Percentiles rank a stretch among this genome's conserved stretches.
Conservation (phyloP, 2,888 invertebrate genomes). For the Molanna angustata region DNA sequence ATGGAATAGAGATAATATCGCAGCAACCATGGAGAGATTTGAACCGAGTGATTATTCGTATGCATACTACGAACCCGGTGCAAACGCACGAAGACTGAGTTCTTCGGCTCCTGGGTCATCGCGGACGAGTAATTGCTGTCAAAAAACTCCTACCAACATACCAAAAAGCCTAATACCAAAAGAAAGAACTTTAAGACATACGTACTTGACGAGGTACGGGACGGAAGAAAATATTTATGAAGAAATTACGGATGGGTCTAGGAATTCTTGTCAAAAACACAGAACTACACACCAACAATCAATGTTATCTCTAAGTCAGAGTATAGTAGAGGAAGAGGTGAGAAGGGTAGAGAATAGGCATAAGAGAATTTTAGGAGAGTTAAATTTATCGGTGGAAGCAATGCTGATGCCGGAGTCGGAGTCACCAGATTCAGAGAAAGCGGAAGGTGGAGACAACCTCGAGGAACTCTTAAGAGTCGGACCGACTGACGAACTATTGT, state of each 20-base stretch:
- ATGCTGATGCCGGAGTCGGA: conserved; percentile 84
- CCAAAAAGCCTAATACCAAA: conserved; percentile 37
- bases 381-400: conserved; percentile 84
- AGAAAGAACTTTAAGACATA: conserved; percentile 58
- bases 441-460: conserved; percentile 60
- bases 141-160: conserved; percentile 34
- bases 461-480: conserved; percentile 66
- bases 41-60: conserved; percentile 77
- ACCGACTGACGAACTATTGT: conserved; percentile 69
- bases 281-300: conserved; percentile 56
- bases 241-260: conserved; percentile 68
- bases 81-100: conserved; percentile 60
- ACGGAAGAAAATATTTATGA: conserved; percentile 84
- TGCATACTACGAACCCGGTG: conserved; percentile 75
- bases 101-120: conserved; percentile 61
- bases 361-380: conserved; percentile 77
- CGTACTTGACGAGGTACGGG: conserved; percentile 75
- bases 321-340: conserved; percentile 79
- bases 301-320: conserved; percentile 65
- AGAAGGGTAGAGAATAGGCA: conserved; percentile 80
- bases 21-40: conserved; percentile 63
- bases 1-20: conserved; percentile 63
- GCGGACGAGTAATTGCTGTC: conserved; percentile 42
- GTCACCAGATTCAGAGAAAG: conserved; percentile 63
- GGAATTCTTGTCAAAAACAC: conserved; percentile 50